Conservation (phyloP, 2,113 vertebrate genomes). For the Chlorodrepanis virens region DNA sequence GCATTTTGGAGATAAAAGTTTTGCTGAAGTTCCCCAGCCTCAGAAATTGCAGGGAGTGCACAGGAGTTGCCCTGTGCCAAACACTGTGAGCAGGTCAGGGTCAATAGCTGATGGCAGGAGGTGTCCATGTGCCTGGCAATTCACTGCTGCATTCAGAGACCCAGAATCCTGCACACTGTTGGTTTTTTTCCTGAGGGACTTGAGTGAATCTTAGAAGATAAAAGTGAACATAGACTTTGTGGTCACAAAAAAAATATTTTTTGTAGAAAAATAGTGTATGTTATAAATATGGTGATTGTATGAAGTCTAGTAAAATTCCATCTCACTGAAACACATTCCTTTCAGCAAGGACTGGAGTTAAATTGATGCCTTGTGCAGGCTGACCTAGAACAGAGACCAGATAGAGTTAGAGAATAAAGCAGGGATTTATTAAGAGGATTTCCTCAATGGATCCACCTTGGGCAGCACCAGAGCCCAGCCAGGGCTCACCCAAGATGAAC, state of each 20-base stretch:
- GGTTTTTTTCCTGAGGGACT: too few relatives aligned
- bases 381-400: neutral
- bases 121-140: neutral
- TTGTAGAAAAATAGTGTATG: neutral
- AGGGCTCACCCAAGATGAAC: neutral
- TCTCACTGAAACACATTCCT: neutral
- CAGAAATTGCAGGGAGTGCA: neutral
- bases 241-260: neutral
- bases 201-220: neutral
- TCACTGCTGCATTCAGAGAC: neutral
- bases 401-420: fast-evolving
- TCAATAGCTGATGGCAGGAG: neutral
- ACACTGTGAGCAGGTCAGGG: neutral
- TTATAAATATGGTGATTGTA: neutral
- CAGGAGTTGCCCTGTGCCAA: neutral
- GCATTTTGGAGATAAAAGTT: neutral
- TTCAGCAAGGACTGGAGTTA: neutral
- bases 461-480: neutral
- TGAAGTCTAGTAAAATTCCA: neutral
- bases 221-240: neutral
- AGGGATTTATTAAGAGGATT: neutral
- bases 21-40: neutral
- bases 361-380: neutral
- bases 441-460: neutral
- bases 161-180: neutral